Base-by-base conservation (phyloP, 2,888 invertebrate species). In the Dicranocentrus wangi region DNA sequence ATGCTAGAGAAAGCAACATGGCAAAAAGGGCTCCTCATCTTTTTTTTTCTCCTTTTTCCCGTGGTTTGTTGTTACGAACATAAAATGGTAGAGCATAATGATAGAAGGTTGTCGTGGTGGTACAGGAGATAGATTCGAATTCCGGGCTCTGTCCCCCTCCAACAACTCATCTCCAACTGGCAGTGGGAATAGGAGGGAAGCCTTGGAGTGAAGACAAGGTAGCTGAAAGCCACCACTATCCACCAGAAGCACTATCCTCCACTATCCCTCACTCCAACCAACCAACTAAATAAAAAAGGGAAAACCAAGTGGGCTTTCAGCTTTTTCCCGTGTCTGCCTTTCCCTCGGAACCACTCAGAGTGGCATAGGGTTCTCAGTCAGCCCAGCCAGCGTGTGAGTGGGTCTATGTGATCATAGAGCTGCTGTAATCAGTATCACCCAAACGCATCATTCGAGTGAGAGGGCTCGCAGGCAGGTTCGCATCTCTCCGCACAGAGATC, bases 1-100 rank as follows among this genome's bases (percentile, higher is more conserved):
- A 23, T 63, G 23, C 61, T 63, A 55, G 8, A 55, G 23, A 73
- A 53, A 72, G 71, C 53, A 51, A 63, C 73, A 73, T 73, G 47
- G 53, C 39, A n/a, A 28, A 17, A 10, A 32, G 32, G 3, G 63
- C 27, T 17, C 15, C 39, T 65, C n/a, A 28, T 51, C 15, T 58
- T 58, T 58, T n/a, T n/a, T 58, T 58, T 23, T 55, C 55, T 23
- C 55, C 47, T 10, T 10, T n/a, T 47, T 17, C n/a, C 15, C 47
- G n/a, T n/a, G n/a, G n/a, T n/a, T n/a, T n/a, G n/a, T n/a, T n/a
- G n/a, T n/a, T n/a, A n/a, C n/a, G n/a, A n/a, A n/a, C n/a, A n/a
- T 13, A 47, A 47, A 47, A n/a, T 47, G 15, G 2, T 47, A 2
- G n/a, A n/a, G 15, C 47, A 15, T 47, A 10, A n/a, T 47, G 47